phyloP scores from a whole-genome alignment of 2,797 vertebrate species.

The Rousettus madagascariensis region DNA sequence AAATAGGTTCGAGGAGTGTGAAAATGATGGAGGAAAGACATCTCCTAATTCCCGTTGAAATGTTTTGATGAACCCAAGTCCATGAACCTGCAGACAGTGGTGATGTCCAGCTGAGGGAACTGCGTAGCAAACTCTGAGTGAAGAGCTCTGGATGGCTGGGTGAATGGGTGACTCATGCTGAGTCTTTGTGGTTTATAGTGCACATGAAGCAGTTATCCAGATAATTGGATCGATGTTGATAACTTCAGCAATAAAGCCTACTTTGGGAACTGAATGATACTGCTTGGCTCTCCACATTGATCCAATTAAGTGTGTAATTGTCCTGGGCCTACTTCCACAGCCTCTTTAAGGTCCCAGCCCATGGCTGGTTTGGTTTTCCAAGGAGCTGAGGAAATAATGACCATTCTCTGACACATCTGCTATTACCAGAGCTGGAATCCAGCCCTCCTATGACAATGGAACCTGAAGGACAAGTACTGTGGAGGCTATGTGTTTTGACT shows the following conservation, averaged over 20 bases:
- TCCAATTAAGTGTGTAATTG: constrained; percentile 64
- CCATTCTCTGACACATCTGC: background rate
- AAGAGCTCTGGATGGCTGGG: background rate
- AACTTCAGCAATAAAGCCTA: constrained; percentile 65
- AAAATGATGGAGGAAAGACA: background rate
- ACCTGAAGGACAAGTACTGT: background rate
- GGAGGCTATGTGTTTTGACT: background rate
- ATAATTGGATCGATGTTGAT: constrained; percentile 74
- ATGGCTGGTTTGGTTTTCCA: background rate
- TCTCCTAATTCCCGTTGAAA: background rate
- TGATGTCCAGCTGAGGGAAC: background rate
- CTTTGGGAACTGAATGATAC: constrained; percentile 54
- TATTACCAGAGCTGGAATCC: background rate
- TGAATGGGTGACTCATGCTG: background rate
- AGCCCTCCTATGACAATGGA: background rate
- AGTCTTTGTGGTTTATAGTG: constrained; percentile 37
- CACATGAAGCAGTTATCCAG: constrained; percentile 66
- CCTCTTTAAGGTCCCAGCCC: constrained; percentile 15
- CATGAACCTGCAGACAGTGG: background rate
- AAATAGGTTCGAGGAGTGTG: background rate
- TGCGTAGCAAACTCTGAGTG: fast-evolving
- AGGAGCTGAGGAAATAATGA: background rate
- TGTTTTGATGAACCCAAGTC: background rate
- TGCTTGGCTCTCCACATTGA: constrained; percentile 55
- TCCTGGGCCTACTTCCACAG: constrained; percentile 28